A percentile compares a stretch with the other conserved stretches of the same genome.
These are phyloP conservation scores for Rhagophthalmus giganteus DNA, from an alignment of 2,888 invertebrate species.

Conservation along the genomic window DNA sequence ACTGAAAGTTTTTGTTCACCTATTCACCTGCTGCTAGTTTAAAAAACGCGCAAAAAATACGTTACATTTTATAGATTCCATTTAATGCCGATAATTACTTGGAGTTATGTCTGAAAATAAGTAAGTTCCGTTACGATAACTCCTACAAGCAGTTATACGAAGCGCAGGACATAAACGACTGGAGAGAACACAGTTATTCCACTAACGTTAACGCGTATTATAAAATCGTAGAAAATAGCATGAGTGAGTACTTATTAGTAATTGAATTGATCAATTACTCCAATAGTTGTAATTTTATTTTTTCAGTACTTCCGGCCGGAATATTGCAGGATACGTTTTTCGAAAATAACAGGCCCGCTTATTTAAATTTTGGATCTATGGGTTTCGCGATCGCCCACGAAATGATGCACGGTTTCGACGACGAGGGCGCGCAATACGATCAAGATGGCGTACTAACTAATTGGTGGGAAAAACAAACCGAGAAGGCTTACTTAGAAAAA, in stretches of 20 bases:
- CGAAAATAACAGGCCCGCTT: background rate
- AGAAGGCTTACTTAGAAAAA: background rate
- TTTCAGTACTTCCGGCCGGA: background rate
- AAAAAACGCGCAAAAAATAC: no score
- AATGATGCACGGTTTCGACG: slow-evolving; percentile 2
- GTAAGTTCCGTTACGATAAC: slow-evolving; percentile 55
- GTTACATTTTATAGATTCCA: slow-evolving; percentile 53
- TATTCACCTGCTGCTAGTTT: no score
- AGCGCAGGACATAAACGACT: slow-evolving; percentile 59
- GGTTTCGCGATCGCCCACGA: background rate
- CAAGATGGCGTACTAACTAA: background rate
- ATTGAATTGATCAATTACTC: no score
- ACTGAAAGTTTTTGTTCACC: no score
- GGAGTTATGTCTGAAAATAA: slow-evolving; percentile 56
- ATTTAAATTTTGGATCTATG: background rate
- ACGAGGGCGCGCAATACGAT: background rate
- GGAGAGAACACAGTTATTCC: slow-evolving; percentile 58
- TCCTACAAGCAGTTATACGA: slow-evolving; percentile 52
- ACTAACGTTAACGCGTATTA: slow-evolving; percentile 62
- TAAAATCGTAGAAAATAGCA: slow-evolving; percentile 55
- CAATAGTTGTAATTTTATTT: no score
- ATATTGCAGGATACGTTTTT: background rate
- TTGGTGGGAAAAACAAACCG: background rate
- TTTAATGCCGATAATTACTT: slow-evolving; percentile 55
- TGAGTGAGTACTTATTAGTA: slow-evolving; percentile 53